Percentiles rank a stretch among this genome's conserved stretches.
Conservation (phyloP, 2,888 invertebrate genomes). For the Yponomeuta cagnagella region DNA sequence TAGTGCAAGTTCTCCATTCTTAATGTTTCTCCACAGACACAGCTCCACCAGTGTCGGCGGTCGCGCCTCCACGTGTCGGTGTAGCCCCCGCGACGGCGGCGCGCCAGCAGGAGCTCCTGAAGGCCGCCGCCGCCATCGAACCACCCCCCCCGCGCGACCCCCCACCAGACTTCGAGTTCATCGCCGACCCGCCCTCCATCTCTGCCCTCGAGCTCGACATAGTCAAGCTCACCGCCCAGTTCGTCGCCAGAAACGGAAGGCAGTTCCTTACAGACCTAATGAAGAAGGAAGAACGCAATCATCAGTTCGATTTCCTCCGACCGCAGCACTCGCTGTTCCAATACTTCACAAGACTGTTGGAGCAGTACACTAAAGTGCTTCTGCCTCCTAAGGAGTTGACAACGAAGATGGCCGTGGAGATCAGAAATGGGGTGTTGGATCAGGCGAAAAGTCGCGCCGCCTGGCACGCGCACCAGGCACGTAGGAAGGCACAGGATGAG, state of each 20-base stretch:
- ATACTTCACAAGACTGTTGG: slow-evolving; percentile 97
- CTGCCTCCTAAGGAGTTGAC: slow-evolving; percentile 96
- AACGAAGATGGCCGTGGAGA: slow-evolving; percentile 85
- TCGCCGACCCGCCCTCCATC: slow-evolving; percentile 98
- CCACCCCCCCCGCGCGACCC: slow-evolving; percentile 94
- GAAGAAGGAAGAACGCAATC: slow-evolving; percentile 98
- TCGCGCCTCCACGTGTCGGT: slow-evolving; percentile 53
- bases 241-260: slow-evolving; percentile 98
- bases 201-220: slow-evolving; percentile 98
- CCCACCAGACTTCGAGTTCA: slow-evolving; percentile 93
- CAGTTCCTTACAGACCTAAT: slow-evolving; percentile 98
- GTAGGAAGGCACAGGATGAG: slow-evolving; percentile 93
- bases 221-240: slow-evolving; percentile 98
- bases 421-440: slow-evolving; percentile 83
- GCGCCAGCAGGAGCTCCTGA: slow-evolving; percentile 90
- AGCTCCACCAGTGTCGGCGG: slow-evolving; percentile 26
- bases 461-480: slow-evolving; percentile 96
- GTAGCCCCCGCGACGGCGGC: slow-evolving; percentile 87
- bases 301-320: slow-evolving; percentile 98
- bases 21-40: slow-evolving; percentile 23
- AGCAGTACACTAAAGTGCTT: slow-evolving; percentile 98
- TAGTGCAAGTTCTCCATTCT: too few relatives aligned
- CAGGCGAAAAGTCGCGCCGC: slow-evolving; percentile 95
- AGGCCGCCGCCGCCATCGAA: slow-evolving; percentile 90
- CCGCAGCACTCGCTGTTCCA: slow-evolving; percentile 99